phyloP scores from a whole-genome alignment of 2,888 invertebrate genomes.

The Phengaris alcon region DNA sequence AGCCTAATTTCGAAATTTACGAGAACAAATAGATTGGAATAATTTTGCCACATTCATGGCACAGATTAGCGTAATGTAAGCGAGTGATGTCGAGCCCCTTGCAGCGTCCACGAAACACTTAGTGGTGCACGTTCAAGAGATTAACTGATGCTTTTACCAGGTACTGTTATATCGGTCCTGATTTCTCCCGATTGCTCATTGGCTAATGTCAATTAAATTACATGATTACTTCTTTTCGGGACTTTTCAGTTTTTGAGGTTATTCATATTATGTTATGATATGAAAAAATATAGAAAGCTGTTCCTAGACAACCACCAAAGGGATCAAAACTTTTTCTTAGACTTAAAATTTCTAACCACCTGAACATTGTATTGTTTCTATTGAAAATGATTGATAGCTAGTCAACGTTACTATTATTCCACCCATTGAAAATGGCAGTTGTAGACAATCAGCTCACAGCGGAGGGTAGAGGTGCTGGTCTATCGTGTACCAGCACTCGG shows the following conservation, averaged over 20 bases:
- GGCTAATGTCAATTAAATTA: slow-evolving; percentile 9
- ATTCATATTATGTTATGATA: no score
- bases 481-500: slow-evolving; percentile 5
- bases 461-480: slow-evolving; percentile 8
- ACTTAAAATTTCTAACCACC: background rate
- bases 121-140: background rate
- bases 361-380: background rate
- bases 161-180: background rate
- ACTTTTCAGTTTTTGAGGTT: background rate
- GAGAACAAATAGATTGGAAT: no score
- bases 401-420: background rate
- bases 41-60: background rate
- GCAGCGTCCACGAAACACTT: slow-evolving; percentile 13
- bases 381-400: background rate
- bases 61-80: background rate
- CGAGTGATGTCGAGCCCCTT: background rate
- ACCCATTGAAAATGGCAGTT: background rate
- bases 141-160: slow-evolving; percentile 22
- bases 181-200: slow-evolving; percentile 13
- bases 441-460: slow-evolving; percentile 17
- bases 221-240: background rate
- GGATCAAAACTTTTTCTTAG: background rate
- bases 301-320: background rate
- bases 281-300: no score
- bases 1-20: no score